Conservation (phyloP, 2,113 vertebrate species). For the Rhinogobius similis region DNA sequence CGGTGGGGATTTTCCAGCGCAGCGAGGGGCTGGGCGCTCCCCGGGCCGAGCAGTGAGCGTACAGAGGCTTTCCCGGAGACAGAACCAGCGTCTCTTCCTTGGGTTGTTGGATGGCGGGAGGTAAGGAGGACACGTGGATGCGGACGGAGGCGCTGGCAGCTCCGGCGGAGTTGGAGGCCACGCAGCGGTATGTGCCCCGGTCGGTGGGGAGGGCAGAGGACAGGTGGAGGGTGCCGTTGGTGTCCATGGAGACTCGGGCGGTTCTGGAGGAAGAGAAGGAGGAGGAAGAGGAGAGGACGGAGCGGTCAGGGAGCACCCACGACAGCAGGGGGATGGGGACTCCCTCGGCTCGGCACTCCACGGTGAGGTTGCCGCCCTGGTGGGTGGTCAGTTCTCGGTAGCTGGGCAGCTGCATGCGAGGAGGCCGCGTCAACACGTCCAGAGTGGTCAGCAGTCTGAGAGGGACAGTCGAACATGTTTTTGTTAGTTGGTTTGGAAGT, state of each 20-base stretch:
- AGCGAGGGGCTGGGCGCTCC: constrained; percentile 84
- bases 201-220: constrained; percentile 75
- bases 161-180: constrained; percentile 90
- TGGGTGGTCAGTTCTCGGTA: constrained; percentile 84
- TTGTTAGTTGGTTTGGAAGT: too few species aligned
- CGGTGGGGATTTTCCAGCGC: constrained; percentile 86
- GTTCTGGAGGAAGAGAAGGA: constrained; percentile 49
- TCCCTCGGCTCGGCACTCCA: constrained; percentile 87
- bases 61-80: constrained; percentile 76
- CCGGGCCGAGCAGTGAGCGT: constrained; percentile 86
- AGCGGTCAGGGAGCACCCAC: constrained; percentile 88
- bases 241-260: constrained; percentile 76
- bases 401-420: constrained; percentile 78
- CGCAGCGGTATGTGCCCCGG: constrained; percentile 87
- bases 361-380: constrained; percentile 82
- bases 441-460: constrained; percentile 79
- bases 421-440: constrained; percentile 81
- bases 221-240: constrained; percentile 85
- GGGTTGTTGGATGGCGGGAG: constrained; percentile 86
- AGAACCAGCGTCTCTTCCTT: constrained; percentile 81
- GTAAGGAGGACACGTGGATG: constrained; percentile 86
- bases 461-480: too few species aligned
- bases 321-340: constrained; percentile 84
- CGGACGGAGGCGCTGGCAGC: constrained; percentile 85
- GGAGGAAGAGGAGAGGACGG: constrained; percentile 67